Conservation (phyloP, 1,140 invertebrate genomes). For the Procambarus clarkii region DNA sequence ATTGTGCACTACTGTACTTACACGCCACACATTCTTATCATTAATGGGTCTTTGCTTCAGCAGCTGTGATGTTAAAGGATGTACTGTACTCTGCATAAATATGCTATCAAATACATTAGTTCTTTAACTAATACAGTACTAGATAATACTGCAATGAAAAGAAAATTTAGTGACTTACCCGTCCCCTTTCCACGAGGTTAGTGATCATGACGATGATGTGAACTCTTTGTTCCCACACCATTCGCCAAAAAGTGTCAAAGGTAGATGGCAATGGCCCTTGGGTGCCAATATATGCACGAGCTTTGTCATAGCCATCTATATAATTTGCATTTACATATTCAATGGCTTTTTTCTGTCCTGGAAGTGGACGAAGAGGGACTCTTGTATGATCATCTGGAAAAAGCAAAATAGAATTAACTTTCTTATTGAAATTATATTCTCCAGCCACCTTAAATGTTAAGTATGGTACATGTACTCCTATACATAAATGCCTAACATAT, state of each 20-base stretch:
- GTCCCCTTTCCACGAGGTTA: slow-evolving; percentile 93
- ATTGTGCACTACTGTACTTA: no score
- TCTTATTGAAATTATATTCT: no score
- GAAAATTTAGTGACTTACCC: slow-evolving; percentile 80
- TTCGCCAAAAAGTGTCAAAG: slow-evolving; percentile 97
- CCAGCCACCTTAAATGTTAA: no score
- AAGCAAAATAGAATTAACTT: background rate
- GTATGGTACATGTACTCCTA: no score
- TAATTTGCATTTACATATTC: slow-evolving; percentile 99
- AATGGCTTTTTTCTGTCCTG: slow-evolving; percentile 83
- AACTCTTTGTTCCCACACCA: slow-evolving; percentile 97
- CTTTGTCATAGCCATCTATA: slow-evolving; percentile 94
- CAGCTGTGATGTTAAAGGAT: no score
- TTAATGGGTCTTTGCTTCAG: no score
- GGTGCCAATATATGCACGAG: slow-evolving; percentile 94
- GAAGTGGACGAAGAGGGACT: slow-evolving; percentile 87
- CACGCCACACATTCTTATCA: no score
- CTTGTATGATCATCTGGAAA: slow-evolving; percentile 93
- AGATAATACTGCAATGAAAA: background rate
- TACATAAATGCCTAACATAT: no score
- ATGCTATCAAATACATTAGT: background rate
- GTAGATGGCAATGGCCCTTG: slow-evolving; percentile 95
- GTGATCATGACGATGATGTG: slow-evolving; percentile 98
- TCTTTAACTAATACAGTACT: background rate
- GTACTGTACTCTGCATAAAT: background rate